phyloP scores from a whole-genome alignment of 2,797 vertebrate genomes.

The Bovichtus variegatus region DNA sequence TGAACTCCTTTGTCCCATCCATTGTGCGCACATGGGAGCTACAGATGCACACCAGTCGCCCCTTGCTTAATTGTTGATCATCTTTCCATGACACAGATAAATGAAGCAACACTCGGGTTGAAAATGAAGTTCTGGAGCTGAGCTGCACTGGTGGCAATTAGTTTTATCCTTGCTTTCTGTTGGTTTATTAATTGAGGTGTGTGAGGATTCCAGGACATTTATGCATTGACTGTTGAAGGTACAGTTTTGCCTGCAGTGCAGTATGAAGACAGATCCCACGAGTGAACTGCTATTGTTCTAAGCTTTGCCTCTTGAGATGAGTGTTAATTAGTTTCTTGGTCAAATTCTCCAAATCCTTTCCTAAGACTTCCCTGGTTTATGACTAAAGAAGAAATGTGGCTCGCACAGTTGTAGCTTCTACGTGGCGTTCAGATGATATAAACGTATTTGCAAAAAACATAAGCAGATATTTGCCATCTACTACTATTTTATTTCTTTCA shows the following conservation, averaged over 20 bases:
- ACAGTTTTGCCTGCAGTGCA: constrained; percentile 20
- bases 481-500: neutral
- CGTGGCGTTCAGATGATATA: neutral
- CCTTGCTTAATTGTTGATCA: constrained; percentile 73
- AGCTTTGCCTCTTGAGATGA: constrained; percentile 39
- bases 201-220: constrained; percentile 36
- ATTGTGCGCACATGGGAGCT: constrained; percentile 43
- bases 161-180: constrained; percentile 51
- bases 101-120: constrained; percentile 56
- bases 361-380: constrained; percentile 25
- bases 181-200: constrained; percentile 58
- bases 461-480: neutral
- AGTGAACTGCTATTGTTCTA: constrained; percentile 47
- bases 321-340: constrained; percentile 66
- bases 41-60: constrained; percentile 48
- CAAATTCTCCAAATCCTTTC: constrained; percentile 47
- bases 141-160: constrained; percentile 54
- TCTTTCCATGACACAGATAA: constrained; percentile 66
- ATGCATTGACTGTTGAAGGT: constrained; percentile 22
- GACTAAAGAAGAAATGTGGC: neutral
- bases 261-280: constrained; percentile 24
- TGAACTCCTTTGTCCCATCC: constrained; percentile 35
- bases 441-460: neutral
- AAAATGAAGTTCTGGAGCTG: constrained; percentile 72
- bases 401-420: neutral